Evolutionary conservation across 2,797 vertebrate genomes (phyloP).

Genomic region (Karalla daura): DNA sequence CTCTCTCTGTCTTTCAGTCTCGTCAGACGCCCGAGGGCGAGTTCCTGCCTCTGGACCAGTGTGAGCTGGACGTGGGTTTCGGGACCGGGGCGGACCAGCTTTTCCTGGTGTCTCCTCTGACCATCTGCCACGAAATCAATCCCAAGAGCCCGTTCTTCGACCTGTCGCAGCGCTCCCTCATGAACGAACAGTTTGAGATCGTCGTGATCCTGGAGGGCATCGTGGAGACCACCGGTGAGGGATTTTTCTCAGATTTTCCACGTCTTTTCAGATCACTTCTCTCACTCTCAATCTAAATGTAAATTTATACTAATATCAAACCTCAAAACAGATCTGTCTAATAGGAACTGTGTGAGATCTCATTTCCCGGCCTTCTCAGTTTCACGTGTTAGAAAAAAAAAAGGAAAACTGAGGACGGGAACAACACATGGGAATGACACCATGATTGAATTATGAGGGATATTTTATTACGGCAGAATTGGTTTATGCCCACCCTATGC

Average conservation of each 20-base stretch:
- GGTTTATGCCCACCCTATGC: conserved; percentile 64
- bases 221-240: conserved; percentile 91
- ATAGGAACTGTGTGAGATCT: conserved; percentile 38
- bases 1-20: conserved; percentile 78
- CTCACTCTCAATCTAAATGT: conserved; percentile 44
- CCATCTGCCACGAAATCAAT: conserved; percentile 93
- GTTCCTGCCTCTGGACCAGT: conserved; percentile 92
- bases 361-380: conserved; percentile 26
- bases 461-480: conserved; percentile 65
- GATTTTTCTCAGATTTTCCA: conserved; percentile 2
- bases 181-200: conserved; percentile 91
- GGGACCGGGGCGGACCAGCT: conserved; percentile 93
- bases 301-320: conserved; percentile 48
- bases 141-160: conserved; percentile 91
- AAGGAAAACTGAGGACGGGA: conserved; percentile 18
- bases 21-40: conserved; percentile 93
- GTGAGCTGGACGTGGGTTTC: conserved; percentile 92
- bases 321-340: conserved; percentile 22
- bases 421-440: conserved; percentile 37
- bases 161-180: conserved; percentile 90
- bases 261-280: neutral
- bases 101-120: conserved; percentile 92
- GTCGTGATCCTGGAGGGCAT: conserved; percentile 94
- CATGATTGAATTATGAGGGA: conserved; percentile 69
- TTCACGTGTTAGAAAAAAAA: neutral